A percentile compares a stretch with the other conserved stretches of the same genome.
phyloP scores from a whole-genome alignment of 2,113 vertebrate species.

The Notarius quadriscutis region DNA sequence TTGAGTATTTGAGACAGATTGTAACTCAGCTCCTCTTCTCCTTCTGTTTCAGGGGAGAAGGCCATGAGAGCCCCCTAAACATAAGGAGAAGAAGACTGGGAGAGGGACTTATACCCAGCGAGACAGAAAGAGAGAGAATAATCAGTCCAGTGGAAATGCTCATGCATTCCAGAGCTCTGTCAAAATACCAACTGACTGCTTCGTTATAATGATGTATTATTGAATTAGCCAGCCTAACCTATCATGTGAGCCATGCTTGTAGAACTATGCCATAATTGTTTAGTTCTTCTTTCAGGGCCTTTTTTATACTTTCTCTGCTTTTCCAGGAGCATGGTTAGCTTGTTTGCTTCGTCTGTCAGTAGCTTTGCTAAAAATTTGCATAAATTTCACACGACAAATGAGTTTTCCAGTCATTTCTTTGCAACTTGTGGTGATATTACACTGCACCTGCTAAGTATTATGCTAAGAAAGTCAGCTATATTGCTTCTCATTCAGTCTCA shows the following conservation, averaged over 20 bases:
- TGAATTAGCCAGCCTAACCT: background rate
- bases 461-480: background rate
- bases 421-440: background rate
- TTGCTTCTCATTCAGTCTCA: background rate
- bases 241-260: background rate
- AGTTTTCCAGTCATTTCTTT: background rate
- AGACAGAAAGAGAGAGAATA: conserved; percentile 18
- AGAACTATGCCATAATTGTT: background rate
- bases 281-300: conserved; percentile 4
- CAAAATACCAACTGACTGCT: conserved; percentile 11
- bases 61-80: conserved; percentile 70
- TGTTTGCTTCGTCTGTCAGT: background rate
- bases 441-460: background rate
- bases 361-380: background rate
- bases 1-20: conserved; percentile 58
- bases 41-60: conserved; percentile 78
- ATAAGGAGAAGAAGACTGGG: conserved; percentile 70
- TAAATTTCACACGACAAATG: background rate
- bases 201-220: background rate
- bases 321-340: background rate
- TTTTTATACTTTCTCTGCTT: background rate
- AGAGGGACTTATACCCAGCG: conserved; percentile 57
- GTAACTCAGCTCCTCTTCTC: conserved; percentile 76
- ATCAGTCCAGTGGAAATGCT: background rate
- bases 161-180: background rate